A percentile compares a stretch with the other conserved stretches of the same genome.
phyloP scores from a whole-genome alignment of 1,140 invertebrate species.

The Asobara japonica region DNA sequence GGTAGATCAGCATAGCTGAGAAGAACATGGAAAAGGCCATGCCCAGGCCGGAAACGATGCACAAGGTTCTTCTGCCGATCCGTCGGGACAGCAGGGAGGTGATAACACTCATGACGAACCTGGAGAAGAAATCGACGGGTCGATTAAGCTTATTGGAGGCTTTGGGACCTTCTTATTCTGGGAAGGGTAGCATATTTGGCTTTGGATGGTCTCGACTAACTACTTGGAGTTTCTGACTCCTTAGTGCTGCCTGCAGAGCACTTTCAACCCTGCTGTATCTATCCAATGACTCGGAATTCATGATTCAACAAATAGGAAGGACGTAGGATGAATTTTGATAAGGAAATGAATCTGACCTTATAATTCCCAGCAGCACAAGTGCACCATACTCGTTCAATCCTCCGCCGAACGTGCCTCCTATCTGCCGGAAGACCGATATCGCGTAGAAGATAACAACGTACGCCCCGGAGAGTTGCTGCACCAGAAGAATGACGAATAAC shows the following conservation, averaged over 20 bases:
- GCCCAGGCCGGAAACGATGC: slow-evolving; percentile 67
- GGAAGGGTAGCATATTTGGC: too few species aligned
- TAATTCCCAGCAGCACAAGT: slow-evolving; percentile 64
- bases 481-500: slow-evolving; percentile 64
- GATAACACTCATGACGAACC: slow-evolving; percentile 67
- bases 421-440: slow-evolving; percentile 68
- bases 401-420: slow-evolving; percentile 61
- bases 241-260: too few species aligned
- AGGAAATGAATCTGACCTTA: too few species aligned
- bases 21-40: slow-evolving; percentile 69
- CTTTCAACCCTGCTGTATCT: too few species aligned
- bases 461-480: slow-evolving; percentile 71
- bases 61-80: slow-evolving; percentile 65
- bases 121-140: too few species aligned
- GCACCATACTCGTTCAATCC: slow-evolving; percentile 63
- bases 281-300: too few species aligned
- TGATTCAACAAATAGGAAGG: too few species aligned
- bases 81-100: slow-evolving; percentile 66
- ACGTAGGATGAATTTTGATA: too few species aligned
- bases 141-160: too few species aligned
- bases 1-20: slow-evolving; percentile 64
- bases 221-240: too few species aligned
- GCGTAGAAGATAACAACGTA: slow-evolving; percentile 79
- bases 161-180: too few species aligned
- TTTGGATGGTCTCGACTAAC: too few species aligned